These are phyloP conservation scores for Aphelinus certus DNA, from an alignment of 1,140 invertebrate species.

Conservation along the genomic window DNA sequence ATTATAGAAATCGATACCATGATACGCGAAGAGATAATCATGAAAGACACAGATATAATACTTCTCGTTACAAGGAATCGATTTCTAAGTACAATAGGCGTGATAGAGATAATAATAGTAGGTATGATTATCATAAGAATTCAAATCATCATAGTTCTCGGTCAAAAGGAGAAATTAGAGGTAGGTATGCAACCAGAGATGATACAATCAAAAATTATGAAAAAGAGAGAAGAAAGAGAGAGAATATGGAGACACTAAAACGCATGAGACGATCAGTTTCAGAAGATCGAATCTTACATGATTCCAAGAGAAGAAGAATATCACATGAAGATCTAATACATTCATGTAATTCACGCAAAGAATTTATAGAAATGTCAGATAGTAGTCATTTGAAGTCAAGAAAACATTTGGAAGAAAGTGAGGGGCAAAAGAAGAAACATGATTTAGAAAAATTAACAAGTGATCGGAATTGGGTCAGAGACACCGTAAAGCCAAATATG, in stretches of 20 bases:
- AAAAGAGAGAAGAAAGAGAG: neutral
- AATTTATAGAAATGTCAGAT: no score
- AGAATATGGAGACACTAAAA: neutral
- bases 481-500: no score
- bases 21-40: conserved; percentile 17
- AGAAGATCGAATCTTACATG: conserved; percentile 11
- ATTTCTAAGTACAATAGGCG: conserved; percentile 15
- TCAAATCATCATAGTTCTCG: conserved; percentile 11
- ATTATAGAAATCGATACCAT: conserved; percentile 20
- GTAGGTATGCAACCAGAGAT: neutral
- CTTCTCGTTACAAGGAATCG: neutral
- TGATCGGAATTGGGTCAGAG: no score
- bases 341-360: no score
- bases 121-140: conserved; percentile 9
- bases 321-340: no score
- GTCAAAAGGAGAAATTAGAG: neutral
- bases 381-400: no score
- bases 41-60: conserved; percentile 5
- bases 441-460: no score
- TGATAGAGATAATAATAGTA: conserved; percentile 16
- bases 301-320: neutral
- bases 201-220: no score
- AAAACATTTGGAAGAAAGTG: no score
- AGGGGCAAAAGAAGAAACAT: no score
- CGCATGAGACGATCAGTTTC: conserved; percentile 16